These are phyloP conservation scores for Ascidia mentula DNA, from an alignment of 23 tunicate species.

Conservation along the genomic window DNA sequence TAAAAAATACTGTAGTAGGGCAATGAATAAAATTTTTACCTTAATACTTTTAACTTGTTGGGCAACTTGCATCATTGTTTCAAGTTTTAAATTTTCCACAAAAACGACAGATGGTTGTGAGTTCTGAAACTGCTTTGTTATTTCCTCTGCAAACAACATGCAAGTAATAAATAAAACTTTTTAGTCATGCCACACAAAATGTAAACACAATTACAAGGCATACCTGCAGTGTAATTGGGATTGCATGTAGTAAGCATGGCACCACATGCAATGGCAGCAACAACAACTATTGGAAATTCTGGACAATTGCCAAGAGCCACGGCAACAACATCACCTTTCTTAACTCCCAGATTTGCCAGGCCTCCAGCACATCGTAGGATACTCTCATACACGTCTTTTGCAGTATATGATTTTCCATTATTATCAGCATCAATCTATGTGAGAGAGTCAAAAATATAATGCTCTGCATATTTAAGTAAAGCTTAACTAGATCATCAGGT, in stretches of 20 bases:
- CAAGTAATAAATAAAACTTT: neutral
- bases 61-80: conserved; percentile 27
- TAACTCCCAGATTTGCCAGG: conserved; percentile 29
- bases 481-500: too few relatives aligned
- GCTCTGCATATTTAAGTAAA: neutral
- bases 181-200: too few relatives aligned
- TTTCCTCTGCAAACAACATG: conserved; percentile 28
- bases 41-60: conserved; percentile 17
- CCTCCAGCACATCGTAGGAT: conserved; percentile 35
- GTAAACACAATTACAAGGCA: too few relatives aligned
- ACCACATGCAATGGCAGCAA: conserved; percentile 40
- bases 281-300: conserved; percentile 27
- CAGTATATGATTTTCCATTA: conserved; percentile 21
- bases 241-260: conserved; percentile 51
- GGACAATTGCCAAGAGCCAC: conserved; percentile 36
- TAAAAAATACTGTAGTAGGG: too few relatives aligned
- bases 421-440: conserved; percentile 20
- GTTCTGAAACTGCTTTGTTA: conserved; percentile 31
- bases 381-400: conserved; percentile 16
- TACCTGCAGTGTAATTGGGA: conserved; percentile 38
- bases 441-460: neutral
- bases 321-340: conserved; percentile 49
- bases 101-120: conserved; percentile 36
- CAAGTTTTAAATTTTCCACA: conserved; percentile 8
- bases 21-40: conserved; percentile 13